These are phyloP conservation scores for Ascidia mentula DNA, from an alignment of 23 tunicate species.

Conservation along the genomic window DNA sequence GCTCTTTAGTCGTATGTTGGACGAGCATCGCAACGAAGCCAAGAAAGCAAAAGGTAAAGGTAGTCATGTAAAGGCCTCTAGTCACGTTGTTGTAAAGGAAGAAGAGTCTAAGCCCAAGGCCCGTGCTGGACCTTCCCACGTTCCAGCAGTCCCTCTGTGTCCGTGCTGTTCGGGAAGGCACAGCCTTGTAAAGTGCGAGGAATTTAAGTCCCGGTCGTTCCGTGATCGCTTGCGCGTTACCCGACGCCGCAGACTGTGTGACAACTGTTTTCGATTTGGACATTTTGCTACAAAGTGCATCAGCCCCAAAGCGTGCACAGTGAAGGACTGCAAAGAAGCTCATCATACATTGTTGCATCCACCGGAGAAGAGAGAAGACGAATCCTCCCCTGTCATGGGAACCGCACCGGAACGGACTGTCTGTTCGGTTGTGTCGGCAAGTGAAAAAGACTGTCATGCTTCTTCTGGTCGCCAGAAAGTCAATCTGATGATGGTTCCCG, in stretches of 20 bases:
- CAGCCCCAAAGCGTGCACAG: conserved; percentile 8
- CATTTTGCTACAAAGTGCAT: conserved; percentile 1
- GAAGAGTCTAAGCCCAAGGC: background rate
- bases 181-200: background rate
- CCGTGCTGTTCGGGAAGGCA: conserved; percentile 1
- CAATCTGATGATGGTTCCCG: background rate
- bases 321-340: background rate
- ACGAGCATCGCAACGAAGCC: conserved; percentile 4
- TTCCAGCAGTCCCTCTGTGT: background rate
- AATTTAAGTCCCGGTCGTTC: background rate
- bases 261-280: background rate
- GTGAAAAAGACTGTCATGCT: background rate
- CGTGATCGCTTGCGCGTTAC: background rate
- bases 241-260: conserved; percentile 1
- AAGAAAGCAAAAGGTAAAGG: too few species aligned
- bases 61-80: too few species aligned
- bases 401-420: background rate
- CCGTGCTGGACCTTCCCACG: background rate
- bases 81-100: background rate
- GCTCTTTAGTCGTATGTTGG: background rate
- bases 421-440: conserved; percentile 5
- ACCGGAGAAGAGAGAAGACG: conserved; percentile 1
- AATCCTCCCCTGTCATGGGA: background rate
- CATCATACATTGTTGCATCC: conserved; percentile 15
- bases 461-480: background rate